phyloP scores from a whole-genome alignment of 1,140 invertebrate species.

The Listronotus oregonensis region DNA sequence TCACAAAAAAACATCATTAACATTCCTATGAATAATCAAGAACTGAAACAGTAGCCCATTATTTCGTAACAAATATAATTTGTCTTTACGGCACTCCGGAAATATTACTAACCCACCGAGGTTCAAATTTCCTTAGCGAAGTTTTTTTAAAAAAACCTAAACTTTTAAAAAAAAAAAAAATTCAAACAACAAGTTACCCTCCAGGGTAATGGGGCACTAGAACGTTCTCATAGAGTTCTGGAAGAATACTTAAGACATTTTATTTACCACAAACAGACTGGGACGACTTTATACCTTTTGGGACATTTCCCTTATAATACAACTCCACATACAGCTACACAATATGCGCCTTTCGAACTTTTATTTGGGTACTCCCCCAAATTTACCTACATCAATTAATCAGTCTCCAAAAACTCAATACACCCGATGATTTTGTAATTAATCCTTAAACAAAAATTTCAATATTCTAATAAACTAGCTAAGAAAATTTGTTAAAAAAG shows the following conservation, averaged over 20 bases:
- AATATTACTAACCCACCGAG: conserved; percentile 48
- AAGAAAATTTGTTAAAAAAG: conserved; percentile 13
- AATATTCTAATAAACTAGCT: not conserved
- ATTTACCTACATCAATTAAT: not conserved
- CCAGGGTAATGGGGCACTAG: conserved; percentile 37
- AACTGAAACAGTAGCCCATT: conserved; percentile 46
- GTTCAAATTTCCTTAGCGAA: conserved; percentile 44
- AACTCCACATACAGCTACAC: conserved; percentile 46
- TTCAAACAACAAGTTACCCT: conserved; percentile 39
- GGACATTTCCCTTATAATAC: conserved; percentile 36
- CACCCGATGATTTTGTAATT: too few species aligned
- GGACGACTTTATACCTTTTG: conserved; percentile 39
- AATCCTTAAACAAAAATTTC: conserved; percentile 12
- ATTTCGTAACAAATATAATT: conserved; percentile 42
- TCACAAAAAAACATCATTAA: conserved; percentile 52
- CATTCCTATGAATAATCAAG: conserved; percentile 50
- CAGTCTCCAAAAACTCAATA: conserved; percentile 9
- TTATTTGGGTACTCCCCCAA: conserved; percentile 22
- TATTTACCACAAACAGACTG: not conserved
- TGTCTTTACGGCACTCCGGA: conserved; percentile 39
- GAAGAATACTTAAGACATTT: too few species aligned
- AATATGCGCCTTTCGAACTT: conserved; percentile 40
- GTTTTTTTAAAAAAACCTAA: conserved; percentile 46
- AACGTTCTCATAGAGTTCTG: conserved; percentile 33
- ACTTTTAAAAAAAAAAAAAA: conserved; percentile 46